phyloP scores from a whole-genome alignment of 2,797 vertebrate species.

The Numenius phaeopus region DNA sequence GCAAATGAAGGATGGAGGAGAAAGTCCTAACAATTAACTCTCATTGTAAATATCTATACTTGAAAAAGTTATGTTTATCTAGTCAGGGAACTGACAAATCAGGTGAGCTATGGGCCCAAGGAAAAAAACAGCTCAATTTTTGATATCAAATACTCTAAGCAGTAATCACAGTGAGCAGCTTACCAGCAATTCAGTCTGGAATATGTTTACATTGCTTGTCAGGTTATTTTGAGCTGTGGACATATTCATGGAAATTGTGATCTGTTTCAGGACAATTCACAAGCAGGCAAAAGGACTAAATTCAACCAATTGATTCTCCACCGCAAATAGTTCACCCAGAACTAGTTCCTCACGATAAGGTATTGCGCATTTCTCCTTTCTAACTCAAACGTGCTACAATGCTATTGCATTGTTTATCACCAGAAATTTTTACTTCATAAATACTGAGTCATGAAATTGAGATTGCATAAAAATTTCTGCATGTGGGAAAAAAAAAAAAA shows the following conservation, averaged over 20 bases:
- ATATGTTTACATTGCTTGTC: not conserved
- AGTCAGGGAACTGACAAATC: not conserved
- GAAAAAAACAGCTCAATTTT: not conserved
- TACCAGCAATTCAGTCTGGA: not conserved
- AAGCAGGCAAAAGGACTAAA: conserved; percentile 7
- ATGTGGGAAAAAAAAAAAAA: not conserved
- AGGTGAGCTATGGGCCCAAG: not conserved
- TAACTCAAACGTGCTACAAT: not conserved
- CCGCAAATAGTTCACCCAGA: not conserved
- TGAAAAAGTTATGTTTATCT: not conserved
- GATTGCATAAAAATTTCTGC: not conserved
- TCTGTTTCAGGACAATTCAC: conserved; percentile 25
- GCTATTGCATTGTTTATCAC: conserved; percentile 1
- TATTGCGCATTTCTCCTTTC: not conserved
- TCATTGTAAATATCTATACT: not conserved
- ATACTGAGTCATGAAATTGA: not conserved
- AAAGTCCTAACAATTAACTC: not conserved
- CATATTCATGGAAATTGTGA: not conserved
- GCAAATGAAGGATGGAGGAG: not conserved
- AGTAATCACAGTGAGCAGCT: not conserved
- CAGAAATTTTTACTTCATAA: not conserved
- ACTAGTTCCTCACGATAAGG: not conserved
- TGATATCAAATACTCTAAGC: not conserved
- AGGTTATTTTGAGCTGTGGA: conserved; percentile 27
- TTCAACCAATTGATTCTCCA: not conserved